Base-by-base conservation (phyloP, 2,797 vertebrate genomes). In the Trematomus bernacchii region DNA sequence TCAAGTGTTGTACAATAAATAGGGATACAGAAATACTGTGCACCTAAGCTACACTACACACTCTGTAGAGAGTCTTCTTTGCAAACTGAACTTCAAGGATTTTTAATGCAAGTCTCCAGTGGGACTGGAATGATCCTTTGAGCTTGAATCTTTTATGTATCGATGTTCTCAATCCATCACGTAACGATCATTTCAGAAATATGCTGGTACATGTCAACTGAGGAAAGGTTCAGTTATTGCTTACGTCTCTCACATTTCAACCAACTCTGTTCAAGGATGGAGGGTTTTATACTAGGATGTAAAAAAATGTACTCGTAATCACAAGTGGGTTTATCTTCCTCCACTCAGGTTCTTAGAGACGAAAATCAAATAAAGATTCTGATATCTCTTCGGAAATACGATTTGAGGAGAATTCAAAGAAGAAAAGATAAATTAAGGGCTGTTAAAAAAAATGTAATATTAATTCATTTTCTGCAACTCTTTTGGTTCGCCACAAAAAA, bases 281-380 rank as follows among this genome's bases (percentile, higher is more conserved):
- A 37, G 53, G 21, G 43, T 54, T 83, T 71, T n/a, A 61, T 48
- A 77, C 40, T 5, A 63, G 63, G 14, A 61, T 58, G 64, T 84
- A 59, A 27, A 81, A 87, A 79, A 82, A 84, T 66, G 12, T 50
- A 83, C 66, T 53, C 42, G 61, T 37, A 46, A 73, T 73, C 60
- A 66, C 11, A 60, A 68, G 57, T 12, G 47, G 57, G 66, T 40
- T 6, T n/a, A 77, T 53, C 51, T 63, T 60, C 43, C 33, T 71
- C 18, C 33, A 63, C 66, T 53, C 33, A 48, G n/a, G n/a, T n/a
- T 37, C 40, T 54, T 33, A 4, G 15, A 61, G 1, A 0, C 66
- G 37, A 33, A 66, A 64, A 73, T 81, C 21, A 59, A 57, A 71
- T 53, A 54, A 12, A 15, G 47, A 66, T 70, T 67, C 65, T 65